These are phyloP conservation scores for Micropoecilia bifurca DNA, from an alignment of 2,797 vertebrate genomes.

Conservation along the genomic window DNA sequence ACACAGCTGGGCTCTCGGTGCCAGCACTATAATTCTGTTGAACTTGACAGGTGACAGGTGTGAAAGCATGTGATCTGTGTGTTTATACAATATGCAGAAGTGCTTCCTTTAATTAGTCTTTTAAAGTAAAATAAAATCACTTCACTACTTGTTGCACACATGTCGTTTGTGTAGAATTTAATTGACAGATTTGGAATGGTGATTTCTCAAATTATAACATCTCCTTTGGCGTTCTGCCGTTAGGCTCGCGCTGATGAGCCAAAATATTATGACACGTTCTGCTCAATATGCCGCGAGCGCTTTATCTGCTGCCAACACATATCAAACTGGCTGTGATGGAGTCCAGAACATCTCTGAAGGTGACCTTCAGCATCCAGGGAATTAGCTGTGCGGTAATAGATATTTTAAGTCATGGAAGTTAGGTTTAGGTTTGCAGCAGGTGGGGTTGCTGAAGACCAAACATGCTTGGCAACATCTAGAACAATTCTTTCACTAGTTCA, in stretches of 20 bases:
- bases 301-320: constrained; percentile 4
- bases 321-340: constrained; percentile 1
- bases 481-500: not conserved
- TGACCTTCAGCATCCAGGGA: constrained; percentile 5
- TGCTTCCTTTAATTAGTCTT: not conserved
- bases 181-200: not conserved
- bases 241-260: constrained; percentile 14
- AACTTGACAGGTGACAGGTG: constrained; percentile 25
- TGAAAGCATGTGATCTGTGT: constrained; percentile 21
- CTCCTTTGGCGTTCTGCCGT: constrained; percentile 8
- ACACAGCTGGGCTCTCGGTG: constrained; percentile 33
- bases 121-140: not conserved
- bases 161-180: constrained; percentile 8
- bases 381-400: not conserved
- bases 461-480: not conserved
- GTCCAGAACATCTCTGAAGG: constrained; percentile 16
- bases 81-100: not conserved
- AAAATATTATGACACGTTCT: constrained; percentile 10
- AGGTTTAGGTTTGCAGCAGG: too few species aligned
- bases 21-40: constrained; percentile 5
- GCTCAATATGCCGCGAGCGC: constrained; percentile 1
- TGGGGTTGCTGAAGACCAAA: not conserved
- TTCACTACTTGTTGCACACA: not conserved
- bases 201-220: constrained; percentile 4
- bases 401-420: constrained; percentile 4